Evolutionary conservation across 2,888 invertebrate species (phyloP), one percentile per base, ranked within the genome.

Genomic region (Diaprepes abbreviatus): DNA sequence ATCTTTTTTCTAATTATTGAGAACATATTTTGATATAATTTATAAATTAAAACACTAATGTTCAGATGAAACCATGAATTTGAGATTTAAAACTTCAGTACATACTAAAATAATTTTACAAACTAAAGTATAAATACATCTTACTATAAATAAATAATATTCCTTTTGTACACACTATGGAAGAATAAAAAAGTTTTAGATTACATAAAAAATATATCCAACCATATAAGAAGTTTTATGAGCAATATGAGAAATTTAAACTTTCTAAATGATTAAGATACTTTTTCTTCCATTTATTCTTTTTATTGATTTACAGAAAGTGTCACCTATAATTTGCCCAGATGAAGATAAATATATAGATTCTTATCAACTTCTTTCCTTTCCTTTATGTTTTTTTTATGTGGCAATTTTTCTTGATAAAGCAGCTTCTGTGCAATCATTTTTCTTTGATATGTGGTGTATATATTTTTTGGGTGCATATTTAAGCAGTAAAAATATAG

Each of bases 301-400:
- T 35, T 35, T 33, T 63, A 63, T 63, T 38, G 63, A 63, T 54
- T 63, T 38, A 28, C 40, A 28, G 38, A 54, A 63, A 48, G 16
- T 24, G 63, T 63, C 63, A 36, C 19, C 40, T 54, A 63, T 63
- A 63, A 63, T 54, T 63, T 54, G 62, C 28, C 52, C 9, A 35
- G 38, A 63, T 63, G 54, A 63, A 63, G 63, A 63, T 63, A 63
- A 63, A 63, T 63, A 40, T 50, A 54, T 54, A 40, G 54, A 63
- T 40, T 63, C 62, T 50, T 35, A 63, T 38, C 62, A 33, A 52
- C 50, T 50, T 54, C 63, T 7, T 21, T 35, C 54, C 38, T 63
- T 54, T 54, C 43, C 54, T 54, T 38, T 63, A 28, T 38, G 52
- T 63, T 28, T 62, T 33, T 62, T 50, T 33, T 62, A 35, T 35